Percentiles rank a stretch among this genome's conserved stretches.
These are phyloP conservation scores for Scartelaos histophorus DNA, from an alignment of 2,113 vertebrate genomes.

Conservation along the genomic window DNA sequence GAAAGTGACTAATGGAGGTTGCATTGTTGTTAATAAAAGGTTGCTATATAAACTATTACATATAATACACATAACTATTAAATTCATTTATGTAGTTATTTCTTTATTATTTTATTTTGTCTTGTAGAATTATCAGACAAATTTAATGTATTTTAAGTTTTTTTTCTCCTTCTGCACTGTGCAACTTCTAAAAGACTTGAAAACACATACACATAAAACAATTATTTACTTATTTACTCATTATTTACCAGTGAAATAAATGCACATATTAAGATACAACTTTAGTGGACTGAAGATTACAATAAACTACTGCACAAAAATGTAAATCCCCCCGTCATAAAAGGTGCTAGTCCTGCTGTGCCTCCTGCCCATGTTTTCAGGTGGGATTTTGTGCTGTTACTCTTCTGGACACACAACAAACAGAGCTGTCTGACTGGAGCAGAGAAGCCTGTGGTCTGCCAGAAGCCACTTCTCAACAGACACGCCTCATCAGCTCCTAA, in stretches of 20 bases:
- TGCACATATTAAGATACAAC: not conserved
- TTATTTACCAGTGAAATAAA: too few relatives aligned
- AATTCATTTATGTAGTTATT: not conserved
- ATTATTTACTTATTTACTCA: too few relatives aligned
- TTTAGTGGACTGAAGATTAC: not conserved
- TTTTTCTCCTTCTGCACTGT: too few relatives aligned
- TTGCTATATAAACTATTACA: not conserved
- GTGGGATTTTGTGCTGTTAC: conserved; percentile 30
- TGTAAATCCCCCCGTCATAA: not conserved
- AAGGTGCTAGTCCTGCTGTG: not conserved
- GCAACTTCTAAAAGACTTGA: too few relatives aligned
- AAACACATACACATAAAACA: too few relatives aligned
- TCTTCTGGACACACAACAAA: conserved; percentile 65
- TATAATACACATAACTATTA: too few relatives aligned
- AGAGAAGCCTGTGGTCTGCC: conserved; percentile 20
- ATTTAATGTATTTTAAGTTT: too few relatives aligned
- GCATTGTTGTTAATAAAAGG: too few relatives aligned
- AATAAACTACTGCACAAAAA: not conserved
- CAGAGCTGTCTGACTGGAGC: conserved; percentile 47
- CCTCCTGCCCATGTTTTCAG: conserved; percentile 4
- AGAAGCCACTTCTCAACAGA: conserved; percentile 32
- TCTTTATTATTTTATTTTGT: not conserved
- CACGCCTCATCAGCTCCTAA: conserved; percentile 35
- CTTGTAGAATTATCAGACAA: too few relatives aligned
- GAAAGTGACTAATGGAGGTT: not conserved